Base-by-base conservation (phyloP, 2,888 invertebrate genomes). In the Parascotia fuliginaria region DNA sequence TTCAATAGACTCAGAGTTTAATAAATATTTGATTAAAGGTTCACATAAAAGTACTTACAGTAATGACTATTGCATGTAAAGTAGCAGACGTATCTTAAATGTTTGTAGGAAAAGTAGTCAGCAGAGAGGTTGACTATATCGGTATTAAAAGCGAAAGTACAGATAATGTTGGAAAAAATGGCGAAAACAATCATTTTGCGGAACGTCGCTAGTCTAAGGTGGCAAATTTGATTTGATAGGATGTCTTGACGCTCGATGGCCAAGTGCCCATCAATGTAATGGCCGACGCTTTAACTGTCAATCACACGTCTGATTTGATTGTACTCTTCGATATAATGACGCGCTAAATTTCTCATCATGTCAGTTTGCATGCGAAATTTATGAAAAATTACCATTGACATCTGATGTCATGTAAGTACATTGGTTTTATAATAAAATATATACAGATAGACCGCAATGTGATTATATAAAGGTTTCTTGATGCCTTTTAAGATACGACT, bases 61-160 rank as follows among this genome's bases (percentile, higher is more conserved):
- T 55, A 58, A 9, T 43, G 41, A 36, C 37, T 63, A 19, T 67
- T 67, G 61, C 89, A 88, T 3, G 81, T 73, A 13, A 87, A 70
- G 45, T 79, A 75, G 28, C 73, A 73, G 0, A 84, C 53, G 36
- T 75, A 73, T 51, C 64, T 75, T 0, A 77, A 61, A 48, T 71
- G 54, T 52, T 78, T 84, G 33, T 55, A 55, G 14, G 47, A 27
- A 42, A 83, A 75, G 53, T 85, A 87, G 48, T 85, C 83, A 15
- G 65, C 43, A 0, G 66, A 54, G 28, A 85, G 36, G 12, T 61
- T 54, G 0, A 65, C 36, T 9, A 61, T 28, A 27, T 72, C 51
- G 2, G 33, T 0, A 9, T 57, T 16, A 1, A 57, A 43, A 15
- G 57, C 33, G 0, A 44, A 16, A 11, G 47, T 38, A 32, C 34